Evolutionary conservation across 2,113 vertebrate genomes (phyloP), one percentile per base, ranked within the genome.

Genomic region (Alethe diademata): DNA sequence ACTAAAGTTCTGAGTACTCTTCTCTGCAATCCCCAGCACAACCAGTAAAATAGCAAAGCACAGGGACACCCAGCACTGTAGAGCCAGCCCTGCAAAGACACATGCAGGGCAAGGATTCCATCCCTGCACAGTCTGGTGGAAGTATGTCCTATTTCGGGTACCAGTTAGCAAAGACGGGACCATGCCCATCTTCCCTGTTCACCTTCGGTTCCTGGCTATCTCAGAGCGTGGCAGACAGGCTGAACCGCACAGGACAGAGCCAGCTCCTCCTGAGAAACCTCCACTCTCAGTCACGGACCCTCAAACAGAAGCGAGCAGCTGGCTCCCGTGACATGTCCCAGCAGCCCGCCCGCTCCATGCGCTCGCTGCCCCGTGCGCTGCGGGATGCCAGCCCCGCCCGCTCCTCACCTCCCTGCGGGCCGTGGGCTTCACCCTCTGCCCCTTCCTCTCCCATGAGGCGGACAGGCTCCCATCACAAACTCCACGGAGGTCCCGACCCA

Each of bases 271-370:
- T 14, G 19, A 43, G 43, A 40, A 69, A 50, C 8, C 11, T 12
- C 40, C 45, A 8, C 25, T 36, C 9, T 1, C 61, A 65, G 15
- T 38, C 66, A 67, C 16, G 9, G 15, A 6, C 64, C 8, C 53
- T 8, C 40, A 2, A 23, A 9, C 0, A 29, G 14, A 5, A 31
- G 16, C 2, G 0, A 50, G 62, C 15, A 31, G 29, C 26, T 4
- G 19, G 15, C 54, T 73, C 57, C 47, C 38, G 6, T 4, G 7
- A 0, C 47, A 16, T 12, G 6, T 19, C 82, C 51, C 72, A 9
- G 23, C 3, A 33, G 12, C 29, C 10, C 35, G 10, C 35, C 73
- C 14, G 18, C 54, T 42, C 45, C 56, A 6, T 5, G 38, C 12
- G 3, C 42, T 33, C 28, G 2, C 22, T 3, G 42, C 24, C 29